These are phyloP conservation scores for Notocelia uddmanniana DNA, from an alignment of 2,888 invertebrate genomes.

Conservation along the genomic window DNA sequence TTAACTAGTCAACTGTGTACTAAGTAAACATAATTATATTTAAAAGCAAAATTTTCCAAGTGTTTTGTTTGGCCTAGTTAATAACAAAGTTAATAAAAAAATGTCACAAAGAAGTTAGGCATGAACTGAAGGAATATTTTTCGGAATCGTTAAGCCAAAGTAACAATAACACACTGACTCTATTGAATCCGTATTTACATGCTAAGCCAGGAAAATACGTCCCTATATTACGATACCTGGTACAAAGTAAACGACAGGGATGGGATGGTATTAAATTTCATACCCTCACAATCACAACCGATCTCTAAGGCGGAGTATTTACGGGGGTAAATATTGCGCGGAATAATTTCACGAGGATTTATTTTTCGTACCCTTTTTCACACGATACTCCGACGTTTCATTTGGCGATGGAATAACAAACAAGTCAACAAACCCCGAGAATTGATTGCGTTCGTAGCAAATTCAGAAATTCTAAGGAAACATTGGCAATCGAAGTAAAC, in stretches of 20 bases:
- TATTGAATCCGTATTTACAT: slow-evolving; percentile 1
- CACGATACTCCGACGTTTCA: background rate
- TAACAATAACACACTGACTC: slow-evolving; percentile 15
- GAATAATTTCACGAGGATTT: background rate
- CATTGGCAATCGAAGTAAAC: background rate
- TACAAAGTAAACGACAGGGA: background rate
- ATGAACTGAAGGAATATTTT: too few species aligned
- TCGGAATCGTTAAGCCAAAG: background rate
- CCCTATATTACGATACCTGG: background rate
- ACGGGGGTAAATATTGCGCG: slow-evolving; percentile 1
- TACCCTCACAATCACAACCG: background rate
- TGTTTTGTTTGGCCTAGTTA: too few species aligned
- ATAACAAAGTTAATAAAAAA: too few species aligned
- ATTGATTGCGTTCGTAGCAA: background rate
- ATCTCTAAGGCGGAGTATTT: background rate
- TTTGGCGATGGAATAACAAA: slow-evolving; percentile 5
- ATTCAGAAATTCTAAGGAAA: background rate
- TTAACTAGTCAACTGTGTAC: too few species aligned
- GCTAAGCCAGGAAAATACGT: background rate
- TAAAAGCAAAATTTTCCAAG: too few species aligned
- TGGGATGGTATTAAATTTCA: slow-evolving; percentile 9
- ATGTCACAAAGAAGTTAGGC: too few species aligned
- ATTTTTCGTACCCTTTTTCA: background rate
- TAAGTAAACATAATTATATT: too few species aligned
- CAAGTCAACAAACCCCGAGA: slow-evolving; percentile 1